These are phyloP conservation scores for Australoheros facetus DNA, from an alignment of 2,797 vertebrate species.

Conservation along the genomic window DNA sequence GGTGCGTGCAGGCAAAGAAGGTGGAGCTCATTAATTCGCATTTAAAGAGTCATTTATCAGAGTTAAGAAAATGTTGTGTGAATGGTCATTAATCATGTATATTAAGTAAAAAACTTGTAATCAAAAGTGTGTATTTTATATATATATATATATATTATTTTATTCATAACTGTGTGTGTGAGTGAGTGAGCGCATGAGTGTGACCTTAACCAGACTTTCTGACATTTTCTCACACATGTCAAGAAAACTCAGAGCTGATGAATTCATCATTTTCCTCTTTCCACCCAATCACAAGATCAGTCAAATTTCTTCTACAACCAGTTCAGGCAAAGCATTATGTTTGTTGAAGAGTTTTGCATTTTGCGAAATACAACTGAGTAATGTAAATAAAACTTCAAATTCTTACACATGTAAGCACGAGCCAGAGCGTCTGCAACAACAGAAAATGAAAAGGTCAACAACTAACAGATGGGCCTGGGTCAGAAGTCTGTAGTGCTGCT, in stretches of 20 bases:
- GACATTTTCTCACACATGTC: constrained; percentile 75
- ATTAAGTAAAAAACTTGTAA: constrained; percentile 17
- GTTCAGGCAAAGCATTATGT: not conserved
- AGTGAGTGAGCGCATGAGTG: constrained; percentile 7
- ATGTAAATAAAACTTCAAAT: not conserved
- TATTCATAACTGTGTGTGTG: constrained; percentile 2
- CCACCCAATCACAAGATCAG: constrained; percentile 54
- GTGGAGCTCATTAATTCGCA: constrained; percentile 43
- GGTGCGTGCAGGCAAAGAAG: constrained; percentile 21
- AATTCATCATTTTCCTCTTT: constrained; percentile 60
- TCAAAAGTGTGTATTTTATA: constrained; percentile 12
- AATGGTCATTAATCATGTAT: constrained; percentile 49
- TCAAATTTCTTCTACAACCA: constrained; percentile 42
- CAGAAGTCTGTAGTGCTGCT: constrained; percentile 34
- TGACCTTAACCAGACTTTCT: constrained; percentile 57
- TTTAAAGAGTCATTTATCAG: constrained; percentile 62
- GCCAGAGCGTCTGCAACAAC: not conserved
- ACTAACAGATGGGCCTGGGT: constrained; percentile 42
- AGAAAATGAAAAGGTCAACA: not conserved
- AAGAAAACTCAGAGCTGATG: constrained; percentile 48
- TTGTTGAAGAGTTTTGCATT: not conserved
- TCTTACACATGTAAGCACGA: not conserved
- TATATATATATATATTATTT: not conserved
- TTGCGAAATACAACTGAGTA: not conserved
- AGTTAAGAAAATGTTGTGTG: constrained; percentile 27